Evolutionary conservation across 1,140 invertebrate species (phyloP), one percentile per base, ranked within the genome.

Genomic region (Phthorimaea operculella): DNA sequence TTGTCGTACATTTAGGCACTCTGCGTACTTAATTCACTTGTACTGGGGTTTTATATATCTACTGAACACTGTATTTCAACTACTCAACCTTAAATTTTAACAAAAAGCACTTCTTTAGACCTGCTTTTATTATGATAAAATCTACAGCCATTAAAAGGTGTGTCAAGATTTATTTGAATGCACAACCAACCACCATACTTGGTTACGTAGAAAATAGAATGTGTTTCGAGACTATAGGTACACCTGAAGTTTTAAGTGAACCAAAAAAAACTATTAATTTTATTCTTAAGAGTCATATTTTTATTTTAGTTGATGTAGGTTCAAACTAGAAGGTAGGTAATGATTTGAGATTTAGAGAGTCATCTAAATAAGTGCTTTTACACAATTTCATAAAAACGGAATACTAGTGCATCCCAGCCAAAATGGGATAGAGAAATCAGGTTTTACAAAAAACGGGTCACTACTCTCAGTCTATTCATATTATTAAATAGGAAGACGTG

Each of bases 361-460:
- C 62, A 70, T 79, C 73, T 69, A 72, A 83, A 77, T 67, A 77
- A 78, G 75, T 77, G 78, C 78, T 70, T 58, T 80, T 73, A 75
- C 70, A 76, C 55, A 55, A 58, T 60, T 58, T 70, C 58, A 53
- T 50, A 55, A 54, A 62, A 74, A 74, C 48, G 55, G 66, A 76
- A 77, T 72, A 14, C 75, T 74, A 83, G 80, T 83, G 80, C 80
- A 83, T 80, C 80, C 80, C 80, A 83, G 80, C 67, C 68, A 57
- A 65, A 66, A 60, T 60, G 76, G 78, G 78, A 83, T 68, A 16
- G 54, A 61, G 63, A 59, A 42, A 63, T 57, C 67, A 60, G 47
- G 45, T 17, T 4, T 67, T 70, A 74, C 63, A 67, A 54, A 67
- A 54, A 76, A 65, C 49, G 63, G 59, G 61, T 68, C 54, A 67